phyloP scores from a whole-genome alignment of 2,888 invertebrate species.

The Nephrocerus scutellatus region DNA sequence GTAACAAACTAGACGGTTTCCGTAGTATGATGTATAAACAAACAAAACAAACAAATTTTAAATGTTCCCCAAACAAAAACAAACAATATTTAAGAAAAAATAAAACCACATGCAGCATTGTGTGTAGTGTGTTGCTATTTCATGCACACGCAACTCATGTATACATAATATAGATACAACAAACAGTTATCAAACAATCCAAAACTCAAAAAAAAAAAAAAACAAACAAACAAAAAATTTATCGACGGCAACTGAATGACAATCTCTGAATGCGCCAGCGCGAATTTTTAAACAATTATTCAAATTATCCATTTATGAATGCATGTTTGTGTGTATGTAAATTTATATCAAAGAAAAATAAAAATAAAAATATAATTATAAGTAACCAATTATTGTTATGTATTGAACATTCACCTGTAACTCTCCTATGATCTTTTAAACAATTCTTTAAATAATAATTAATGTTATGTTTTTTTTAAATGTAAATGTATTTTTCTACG shows the following conservation, averaged over 20 bases:
- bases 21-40: constrained; percentile 21
- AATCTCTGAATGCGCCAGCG: constrained; percentile 24
- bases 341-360: not conserved
- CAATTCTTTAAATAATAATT: no score
- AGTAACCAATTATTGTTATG: constrained; percentile 7
- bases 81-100: no score
- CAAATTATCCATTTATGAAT: no score
- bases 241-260: constrained; percentile 25
- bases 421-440: no score
- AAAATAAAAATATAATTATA: constrained; percentile 10
- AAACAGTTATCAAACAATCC: no score
- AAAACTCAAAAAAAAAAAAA: constrained; percentile 5
- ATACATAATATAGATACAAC: constrained; percentile 13
- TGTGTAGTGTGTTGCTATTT: no score
- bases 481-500: no score
- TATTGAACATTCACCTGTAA: constrained; percentile 9
- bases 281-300: no score
- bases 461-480: no score
- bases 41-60: constrained; percentile 17
- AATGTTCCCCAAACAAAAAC: constrained; percentile 17
- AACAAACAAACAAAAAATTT: constrained; percentile 1
- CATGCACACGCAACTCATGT: no score
- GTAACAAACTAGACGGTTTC: constrained; percentile 25
- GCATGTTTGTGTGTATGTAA: no score
- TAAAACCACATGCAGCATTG: no score